phyloP scores from a whole-genome alignment of 2,888 invertebrate species.

The Watsonalla cultraria region DNA sequence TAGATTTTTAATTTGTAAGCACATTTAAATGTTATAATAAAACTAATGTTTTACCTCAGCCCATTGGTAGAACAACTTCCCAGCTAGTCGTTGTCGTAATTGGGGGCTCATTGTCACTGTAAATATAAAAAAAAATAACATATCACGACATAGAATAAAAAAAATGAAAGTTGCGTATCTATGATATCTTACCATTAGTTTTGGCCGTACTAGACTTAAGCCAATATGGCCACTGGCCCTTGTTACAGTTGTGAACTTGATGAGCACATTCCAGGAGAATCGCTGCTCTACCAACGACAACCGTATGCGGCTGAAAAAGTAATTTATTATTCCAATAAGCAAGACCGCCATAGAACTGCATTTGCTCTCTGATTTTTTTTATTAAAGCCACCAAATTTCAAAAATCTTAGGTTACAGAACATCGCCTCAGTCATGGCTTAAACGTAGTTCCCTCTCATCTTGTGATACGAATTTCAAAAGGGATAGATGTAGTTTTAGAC shows the following conservation, averaged over 20 bases:
- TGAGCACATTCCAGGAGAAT: constrained; percentile 96
- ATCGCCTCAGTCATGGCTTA: too few species aligned
- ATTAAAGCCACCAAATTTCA: too few species aligned
- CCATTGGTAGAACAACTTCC: constrained; percentile 98
- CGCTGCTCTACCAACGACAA: constrained; percentile 94
- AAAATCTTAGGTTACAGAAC: too few species aligned
- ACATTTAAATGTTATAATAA: too few species aligned
- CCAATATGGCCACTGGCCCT: constrained; percentile 99
- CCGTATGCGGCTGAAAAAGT: constrained; percentile 89
- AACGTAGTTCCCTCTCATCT: too few species aligned
- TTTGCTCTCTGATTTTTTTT: too few species aligned
- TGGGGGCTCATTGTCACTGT: constrained; percentile 66
- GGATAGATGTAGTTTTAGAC: too few species aligned
- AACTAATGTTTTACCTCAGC: constrained; percentile 83
- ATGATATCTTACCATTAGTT: constrained; percentile 59
- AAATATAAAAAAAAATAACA: constrained; percentile 24
- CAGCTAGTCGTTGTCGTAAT: constrained; percentile 85
- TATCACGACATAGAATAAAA: too few species aligned
- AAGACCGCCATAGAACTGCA: too few species aligned
- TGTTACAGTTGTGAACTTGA: constrained; percentile 98
- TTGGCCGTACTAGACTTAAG: constrained; percentile 87
- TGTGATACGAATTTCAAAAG: too few species aligned
- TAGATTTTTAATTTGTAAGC: too few species aligned
- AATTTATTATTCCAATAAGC: not conserved
- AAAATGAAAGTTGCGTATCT: too few species aligned